phyloP scores from a whole-genome alignment of 2,113 vertebrate genomes.

The Potamarius usumacintae region DNA sequence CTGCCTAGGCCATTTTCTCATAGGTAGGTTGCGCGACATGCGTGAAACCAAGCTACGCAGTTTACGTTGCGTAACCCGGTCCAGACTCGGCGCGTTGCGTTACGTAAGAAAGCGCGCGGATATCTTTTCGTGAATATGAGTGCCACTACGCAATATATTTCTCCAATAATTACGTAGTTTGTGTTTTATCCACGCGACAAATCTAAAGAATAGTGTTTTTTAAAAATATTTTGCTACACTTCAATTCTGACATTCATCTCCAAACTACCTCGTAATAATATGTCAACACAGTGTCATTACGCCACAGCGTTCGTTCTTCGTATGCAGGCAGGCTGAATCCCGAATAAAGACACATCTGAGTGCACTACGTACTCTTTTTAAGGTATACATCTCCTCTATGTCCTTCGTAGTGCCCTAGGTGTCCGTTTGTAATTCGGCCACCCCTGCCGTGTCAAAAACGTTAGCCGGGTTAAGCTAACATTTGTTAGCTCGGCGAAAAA shows the following conservation, averaged over 20 bases:
- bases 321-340: neutral
- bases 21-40: conserved; percentile 39
- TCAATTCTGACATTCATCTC: neutral
- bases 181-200: no score
- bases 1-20: conserved; percentile 46
- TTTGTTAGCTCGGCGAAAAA: conserved; percentile 11
- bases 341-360: neutral
- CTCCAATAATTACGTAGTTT: neutral
- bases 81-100: neutral
- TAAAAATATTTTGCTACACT: neutral
- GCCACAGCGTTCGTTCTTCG: neutral
- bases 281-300: neutral
- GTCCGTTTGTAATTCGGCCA: neutral
- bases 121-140: neutral
- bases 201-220: neutral
- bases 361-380: neutral
- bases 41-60: conserved; percentile 11
- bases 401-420: neutral
- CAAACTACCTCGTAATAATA: no score
- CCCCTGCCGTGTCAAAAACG: neutral
- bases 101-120: neutral
- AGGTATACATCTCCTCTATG: neutral
- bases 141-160: conserved; percentile 15
- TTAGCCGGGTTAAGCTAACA: conserved; percentile 8
- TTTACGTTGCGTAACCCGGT: neutral